phyloP scores from a whole-genome alignment of 64 coral and sea anemone species.

The Dendrophyllia cribrosa region DNA sequence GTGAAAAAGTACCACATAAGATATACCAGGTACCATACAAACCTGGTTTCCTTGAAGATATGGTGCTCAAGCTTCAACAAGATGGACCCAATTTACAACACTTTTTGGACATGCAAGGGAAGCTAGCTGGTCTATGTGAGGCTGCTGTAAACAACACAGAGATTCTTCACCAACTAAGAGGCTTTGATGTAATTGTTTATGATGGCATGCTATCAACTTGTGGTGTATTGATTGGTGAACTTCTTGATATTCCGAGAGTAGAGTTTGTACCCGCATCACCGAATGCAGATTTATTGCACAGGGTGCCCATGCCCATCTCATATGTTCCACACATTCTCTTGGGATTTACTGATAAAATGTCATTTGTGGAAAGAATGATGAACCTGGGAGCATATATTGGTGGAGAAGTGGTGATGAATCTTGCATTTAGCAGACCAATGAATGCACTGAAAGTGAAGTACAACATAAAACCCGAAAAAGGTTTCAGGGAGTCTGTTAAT shows the following conservation, averaged over 20 bases:
- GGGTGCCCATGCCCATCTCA: constrained; percentile 21
- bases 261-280: constrained; percentile 13
- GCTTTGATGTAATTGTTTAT: constrained; percentile 49
- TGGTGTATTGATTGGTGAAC: constrained; percentile 34
- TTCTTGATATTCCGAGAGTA: constrained; percentile 17
- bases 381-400: constrained; percentile 3
- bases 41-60: background rate
- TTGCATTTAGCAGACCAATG: background rate
- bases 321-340: constrained; percentile 40
- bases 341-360: constrained; percentile 57
- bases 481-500: constrained; percentile 21
- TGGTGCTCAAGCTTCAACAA: background rate
- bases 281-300: background rate
- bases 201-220: constrained; percentile 4
- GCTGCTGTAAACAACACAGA: constrained; percentile 33
- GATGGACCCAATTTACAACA: background rate
- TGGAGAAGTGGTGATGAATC: background rate
- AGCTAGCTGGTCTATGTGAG: background rate
- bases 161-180: background rate
- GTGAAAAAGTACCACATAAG: background rate
- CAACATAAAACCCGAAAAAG: constrained; percentile 50
- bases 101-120: background rate
- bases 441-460: constrained; percentile 39
- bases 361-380: constrained; percentile 13
- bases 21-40: background rate